Conservation (phyloP, 2,113 vertebrate species). For the Aegithalos caudatus region DNA sequence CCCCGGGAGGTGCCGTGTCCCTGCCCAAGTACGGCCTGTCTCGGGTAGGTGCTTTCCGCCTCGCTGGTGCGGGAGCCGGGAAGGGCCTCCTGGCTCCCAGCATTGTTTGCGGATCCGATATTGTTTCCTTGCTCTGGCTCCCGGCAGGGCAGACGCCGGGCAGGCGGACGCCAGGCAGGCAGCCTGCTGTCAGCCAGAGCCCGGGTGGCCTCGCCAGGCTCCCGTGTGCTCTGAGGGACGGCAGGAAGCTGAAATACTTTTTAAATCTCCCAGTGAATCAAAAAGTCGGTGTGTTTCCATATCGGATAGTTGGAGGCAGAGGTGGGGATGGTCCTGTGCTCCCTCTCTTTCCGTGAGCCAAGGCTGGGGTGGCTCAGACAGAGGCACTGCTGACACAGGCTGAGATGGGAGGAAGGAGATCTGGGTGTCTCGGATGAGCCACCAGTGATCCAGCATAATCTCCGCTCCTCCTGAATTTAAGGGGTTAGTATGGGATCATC, state of each 20-base stretch:
- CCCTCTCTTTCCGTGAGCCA: rapidly evolving
- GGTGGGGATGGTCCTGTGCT: neutral
- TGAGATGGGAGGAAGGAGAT: neutral
- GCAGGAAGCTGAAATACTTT: neutral
- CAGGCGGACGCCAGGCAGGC: neutral
- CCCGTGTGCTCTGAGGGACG: neutral
- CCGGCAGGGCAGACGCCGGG: neutral
- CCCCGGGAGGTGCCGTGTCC: neutral
- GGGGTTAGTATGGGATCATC: neutral
- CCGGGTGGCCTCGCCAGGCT: rapidly evolving
- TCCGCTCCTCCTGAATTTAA: neutral
- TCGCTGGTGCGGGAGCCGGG: neutral
- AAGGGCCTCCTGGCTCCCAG: neutral
- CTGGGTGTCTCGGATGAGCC: rapidly evolving
- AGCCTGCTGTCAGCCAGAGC: neutral
- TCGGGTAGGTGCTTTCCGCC: neutral
- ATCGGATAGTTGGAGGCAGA: neutral
- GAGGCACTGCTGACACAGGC: neutral
- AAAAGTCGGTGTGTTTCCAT: neutral
- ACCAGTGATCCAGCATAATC: neutral
- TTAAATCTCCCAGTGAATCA: neutral
- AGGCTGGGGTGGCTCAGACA: neutral
- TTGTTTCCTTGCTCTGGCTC: neutral
- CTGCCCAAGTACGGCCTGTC: neutral
- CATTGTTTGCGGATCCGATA: neutral